Evolutionary conservation across 2,888 invertebrate species (phyloP), one percentile per base, ranked within the genome.

Genomic region (Arenicola marina): DNA sequence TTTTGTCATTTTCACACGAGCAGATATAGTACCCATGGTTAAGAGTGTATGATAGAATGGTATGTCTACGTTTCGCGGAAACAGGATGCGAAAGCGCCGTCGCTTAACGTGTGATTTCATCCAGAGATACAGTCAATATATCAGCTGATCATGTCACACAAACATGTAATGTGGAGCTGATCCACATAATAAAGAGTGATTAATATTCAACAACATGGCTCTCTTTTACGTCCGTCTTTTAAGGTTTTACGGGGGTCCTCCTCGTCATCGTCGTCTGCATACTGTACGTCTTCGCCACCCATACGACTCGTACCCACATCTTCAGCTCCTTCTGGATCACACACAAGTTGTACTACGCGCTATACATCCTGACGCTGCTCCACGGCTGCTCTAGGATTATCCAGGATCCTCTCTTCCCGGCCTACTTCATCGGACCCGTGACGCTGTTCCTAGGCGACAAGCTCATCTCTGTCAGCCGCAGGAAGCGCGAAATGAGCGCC

Each of bases 251-350:
- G n/a, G 88, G 89, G 11, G 79, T 89, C 1, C 69, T 87, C 1
- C 77, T 88, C 59, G 85, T 87, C 0, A 65, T 87, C 32, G 78
- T 87, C 26, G 79, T 86, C 59, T 84, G 85, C n/a, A 74, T 87
- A 34, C 87, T 89, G 70, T 88, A 86, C 76, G 78, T 87, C 28
- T 89, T 88, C 78, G 86, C 88, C 1, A 83, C 87, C 31, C 83
- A 86, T 31, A 84, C 84, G 54, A 85, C 87, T 0, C 79, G 88
- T 28, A 80, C 83, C 45, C 83, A 85, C 68, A 84, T 88, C 57
- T 88, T 87, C 78, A 86, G 85, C 67, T 85, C 86, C 71, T 89
- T 89, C 80, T 88, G 88, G 87, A 77, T 84, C 46, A 87, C 87
- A 0, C 89, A 89, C 76, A 86, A 85, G 57, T 78, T 88, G 21